Evolutionary conservation across 1,140 invertebrate species (phyloP), one percentile per base, ranked within the genome.

Genomic region (Pseudachorutes palmiensis): DNA sequence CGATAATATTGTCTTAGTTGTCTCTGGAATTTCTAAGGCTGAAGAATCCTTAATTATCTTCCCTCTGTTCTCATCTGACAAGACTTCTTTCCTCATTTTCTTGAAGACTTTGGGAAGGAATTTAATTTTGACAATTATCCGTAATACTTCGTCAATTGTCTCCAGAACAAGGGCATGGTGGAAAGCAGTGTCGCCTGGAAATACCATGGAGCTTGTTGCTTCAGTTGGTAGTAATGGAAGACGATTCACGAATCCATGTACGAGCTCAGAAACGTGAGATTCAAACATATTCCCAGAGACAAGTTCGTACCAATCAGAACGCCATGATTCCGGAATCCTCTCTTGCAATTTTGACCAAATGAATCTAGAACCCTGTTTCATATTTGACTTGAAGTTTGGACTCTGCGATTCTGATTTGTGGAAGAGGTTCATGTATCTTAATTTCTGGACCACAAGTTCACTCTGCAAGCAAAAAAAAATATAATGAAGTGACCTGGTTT

Each of bases 371-470:
- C 59, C 41, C 2, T 41, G 24, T 16, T 61, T 30, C 1, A 61
- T 28, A 29, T 55, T 55, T 16, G 51, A 55, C 24, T 26, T 22
- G 24, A 55, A 55, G 24, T 9, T 12, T 19, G 16, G 24, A 31
- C 12, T 65, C n/a, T 0, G 32, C 24, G 5, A 36, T 24, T n/a
- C 36, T 57, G 5, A 22, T 33, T 41, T 55, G 16, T 66, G 51
- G 3, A 67, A 58, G 33, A 33, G 0, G 14, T 12, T n/a, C 28
- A 71, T 33, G 26, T 51, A 66, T 16, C 69, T 69, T 2, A 71
- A 33, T 24, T 71, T 71, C 55, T 68, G 64, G 30, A 36, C 61
- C 2, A 71, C 65, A 22, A 71, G 63, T 19, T 59, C 65, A 0
- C 64, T 64, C 70, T 71, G 32, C 0, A 22, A 55, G 5, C 9